Conservation (phyloP, 2,797 vertebrate species). For the Pelochelys cantorii region DNA sequence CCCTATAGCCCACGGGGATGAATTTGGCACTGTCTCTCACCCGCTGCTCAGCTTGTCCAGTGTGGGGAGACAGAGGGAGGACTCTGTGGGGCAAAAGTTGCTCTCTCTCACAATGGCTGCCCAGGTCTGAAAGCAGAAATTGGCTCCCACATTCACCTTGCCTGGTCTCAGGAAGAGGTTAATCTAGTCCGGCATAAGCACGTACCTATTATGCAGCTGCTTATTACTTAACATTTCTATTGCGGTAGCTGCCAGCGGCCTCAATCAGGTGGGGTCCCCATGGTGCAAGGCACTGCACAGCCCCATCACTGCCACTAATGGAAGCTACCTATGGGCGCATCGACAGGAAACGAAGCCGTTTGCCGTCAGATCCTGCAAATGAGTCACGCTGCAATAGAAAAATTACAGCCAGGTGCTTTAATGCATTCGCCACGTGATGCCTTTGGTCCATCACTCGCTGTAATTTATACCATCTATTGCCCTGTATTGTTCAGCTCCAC, state of each 20-base stretch:
- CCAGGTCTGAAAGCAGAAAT: not conserved
- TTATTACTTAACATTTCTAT: not conserved
- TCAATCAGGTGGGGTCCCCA: not conserved
- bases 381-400: not conserved
- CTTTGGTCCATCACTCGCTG: not conserved
- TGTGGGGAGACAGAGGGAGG: rapidly evolving
- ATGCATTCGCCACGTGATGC: not conserved
- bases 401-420: not conserved
- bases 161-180: not conserved
- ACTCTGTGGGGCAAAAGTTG: rapidly evolving
- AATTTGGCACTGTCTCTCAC: not conserved
- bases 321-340: not conserved
- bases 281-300: rapidly evolving
- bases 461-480: not conserved
- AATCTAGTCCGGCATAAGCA: not conserved
- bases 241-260: not conserved
- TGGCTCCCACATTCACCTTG: not conserved
- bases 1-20: rapidly evolving
- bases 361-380: not conserved
- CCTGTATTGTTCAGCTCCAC: not conserved
- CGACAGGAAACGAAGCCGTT: not conserved
- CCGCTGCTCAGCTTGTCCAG: not conserved
- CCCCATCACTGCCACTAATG: not conserved
- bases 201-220: not conserved
- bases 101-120: not conserved